Evolutionary conservation across 2,113 vertebrate species (phyloP), one percentile per base, ranked within the genome.

Genomic region (Cynoglossus semilaevis): DNA sequence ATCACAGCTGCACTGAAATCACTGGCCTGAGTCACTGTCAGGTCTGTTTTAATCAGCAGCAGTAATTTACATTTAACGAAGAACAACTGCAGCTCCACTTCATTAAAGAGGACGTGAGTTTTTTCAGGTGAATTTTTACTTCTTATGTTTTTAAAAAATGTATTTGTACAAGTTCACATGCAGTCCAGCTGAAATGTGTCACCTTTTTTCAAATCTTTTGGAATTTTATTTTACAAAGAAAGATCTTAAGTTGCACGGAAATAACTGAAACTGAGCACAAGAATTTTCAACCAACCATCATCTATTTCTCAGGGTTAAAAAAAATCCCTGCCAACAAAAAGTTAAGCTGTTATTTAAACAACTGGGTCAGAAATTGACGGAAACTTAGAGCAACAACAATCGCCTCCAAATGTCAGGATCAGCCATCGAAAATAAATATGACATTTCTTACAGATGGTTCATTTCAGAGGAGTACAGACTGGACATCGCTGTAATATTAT

Each of bases 341-440:
- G 76, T 58, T 53, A 61, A 69, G 62, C 71, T 67, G 47, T 63
- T 68, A n/a, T 70, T 78, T 48, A 79, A 73, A 63, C 60, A 70
- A 75, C 10, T 52, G n/a, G 48, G 59, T 71, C 56, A 54, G 22
- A 29, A 29, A 29, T 4, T 29, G 22, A 29, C 6, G 22, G 22
- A 29, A 29, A 29, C 22, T 29, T 6, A 29, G 22, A 29, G 22
- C 22, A 29, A 29, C 22, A 29, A 29, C 22, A 29, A 29, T 29
- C 22, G 6, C 22, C 22, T 29, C 22, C 3, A 29, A 29, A 29
- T 29, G 22, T 29, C 22, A 29, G 22, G 22, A 29, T 29, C 22
- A 29, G 22, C 22, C 22, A 29, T 29, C 6, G 22, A 29, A 29
- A 29, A 29, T 29, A 29, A 29, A 29, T 29, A 29, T 29, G 2